A percentile compares a stretch with the other conserved stretches of the same genome.
Conservation (phyloP, 2,113 vertebrate genomes). For the Neodon shergylaensis region DNA sequence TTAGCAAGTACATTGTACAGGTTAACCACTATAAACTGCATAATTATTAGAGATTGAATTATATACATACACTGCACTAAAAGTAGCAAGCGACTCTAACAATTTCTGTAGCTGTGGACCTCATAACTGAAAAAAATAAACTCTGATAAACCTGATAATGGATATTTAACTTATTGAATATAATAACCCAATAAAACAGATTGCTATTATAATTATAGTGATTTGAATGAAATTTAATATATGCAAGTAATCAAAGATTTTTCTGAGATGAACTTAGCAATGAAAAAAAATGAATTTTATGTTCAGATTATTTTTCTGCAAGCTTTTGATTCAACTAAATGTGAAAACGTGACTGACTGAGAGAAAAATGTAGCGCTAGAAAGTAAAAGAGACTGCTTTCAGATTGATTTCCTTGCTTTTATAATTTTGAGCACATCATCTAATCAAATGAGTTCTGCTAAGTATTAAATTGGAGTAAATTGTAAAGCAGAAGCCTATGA, state of each 20-base stretch:
- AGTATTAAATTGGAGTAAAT: background rate
- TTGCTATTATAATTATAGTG: background rate
- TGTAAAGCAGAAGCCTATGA: background rate
- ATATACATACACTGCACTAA: constrained; percentile 24
- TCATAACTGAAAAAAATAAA: background rate
- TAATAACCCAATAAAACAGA: background rate
- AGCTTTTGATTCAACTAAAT: background rate
- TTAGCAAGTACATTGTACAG: background rate
- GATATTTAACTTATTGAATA: background rate
- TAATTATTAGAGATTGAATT: constrained; percentile 37
- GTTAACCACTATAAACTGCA: constrained; percentile 20
- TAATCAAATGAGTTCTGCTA: background rate
- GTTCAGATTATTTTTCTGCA: background rate
- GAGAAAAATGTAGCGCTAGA: background rate
- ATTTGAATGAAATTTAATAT: background rate
- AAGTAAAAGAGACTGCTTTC: background rate
- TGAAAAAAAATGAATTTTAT: background rate
- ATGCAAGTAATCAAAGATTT: background rate
- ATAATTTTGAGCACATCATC: background rate
- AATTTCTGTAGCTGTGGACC: constrained; percentile 7
- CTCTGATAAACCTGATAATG: background rate
- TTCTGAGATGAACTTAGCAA: background rate
- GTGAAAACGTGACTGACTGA: background rate
- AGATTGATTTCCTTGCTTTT: background rate
- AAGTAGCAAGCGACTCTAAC: constrained; percentile 6